A percentile compares a stretch with the other conserved stretches of the same genome.
These are phyloP conservation scores for Phataginus tetradactyla DNA, from an alignment of 2,797 vertebrate species.

Conservation along the genomic window DNA sequence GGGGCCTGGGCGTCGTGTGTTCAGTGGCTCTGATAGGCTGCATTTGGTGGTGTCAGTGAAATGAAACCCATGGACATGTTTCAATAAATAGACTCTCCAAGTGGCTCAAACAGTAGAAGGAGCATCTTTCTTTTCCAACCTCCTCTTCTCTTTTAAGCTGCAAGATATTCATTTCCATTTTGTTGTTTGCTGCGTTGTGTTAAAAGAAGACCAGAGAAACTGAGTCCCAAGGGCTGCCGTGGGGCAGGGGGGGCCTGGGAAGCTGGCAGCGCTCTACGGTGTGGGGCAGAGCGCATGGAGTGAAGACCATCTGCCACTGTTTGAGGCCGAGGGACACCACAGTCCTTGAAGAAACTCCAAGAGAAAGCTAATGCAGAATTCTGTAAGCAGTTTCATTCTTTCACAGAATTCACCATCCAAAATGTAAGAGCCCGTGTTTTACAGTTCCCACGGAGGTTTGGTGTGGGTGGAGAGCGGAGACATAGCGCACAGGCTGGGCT, in stretches of 20 bases:
- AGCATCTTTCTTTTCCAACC: background rate
- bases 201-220: background rate
- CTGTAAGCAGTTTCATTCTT: background rate
- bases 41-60: constrained; percentile 27
- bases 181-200: constrained; percentile 17
- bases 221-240: background rate
- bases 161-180: background rate
- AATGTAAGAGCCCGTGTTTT: background rate
- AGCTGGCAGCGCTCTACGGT: background rate
- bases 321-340: background rate
- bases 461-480: background rate
- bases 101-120: background rate
- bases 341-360: background rate
- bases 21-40: background rate
- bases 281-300: background rate
- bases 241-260: too few relatives aligned
- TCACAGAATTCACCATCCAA: background rate
- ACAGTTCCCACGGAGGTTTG: background rate
- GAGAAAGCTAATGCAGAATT: background rate
- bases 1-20: background rate
- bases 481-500: background rate
- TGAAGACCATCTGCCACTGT: background rate
- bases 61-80: background rate
- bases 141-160: background rate
- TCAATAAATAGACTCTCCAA: constrained; percentile 38